Evolutionary conservation across 1,140 invertebrate species (phyloP), one percentile per base, ranked within the genome.

Genomic region (Hyles euphorbiae): DNA sequence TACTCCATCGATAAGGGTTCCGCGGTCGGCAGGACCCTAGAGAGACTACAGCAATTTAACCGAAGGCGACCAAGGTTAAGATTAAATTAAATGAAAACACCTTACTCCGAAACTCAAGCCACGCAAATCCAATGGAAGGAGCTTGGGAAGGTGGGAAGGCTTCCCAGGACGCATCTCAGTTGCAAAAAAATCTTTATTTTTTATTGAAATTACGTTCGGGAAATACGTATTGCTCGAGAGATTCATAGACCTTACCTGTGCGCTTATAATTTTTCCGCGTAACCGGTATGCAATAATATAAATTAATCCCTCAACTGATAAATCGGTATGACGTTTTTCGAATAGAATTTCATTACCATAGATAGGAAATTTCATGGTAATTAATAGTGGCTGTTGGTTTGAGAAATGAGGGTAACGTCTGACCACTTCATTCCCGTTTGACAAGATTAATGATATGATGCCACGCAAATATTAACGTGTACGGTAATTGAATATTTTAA

Each of bases 401-500:
- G 74, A 77, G 70, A 74, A 76, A 79, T 79, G 70, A 75, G 68
- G 68, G 70, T 74, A 75, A 60, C 68, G 66, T 69, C 72, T 77
- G 77, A 79, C 77, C 74, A 65, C 72, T 79, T 74, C 72, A 79
- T 77, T 79, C 68, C 66, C 65, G 63, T 68, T 68, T 69, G 68
- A 63, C 64, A 75, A 70, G 72, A 79, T 79, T 79, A 77, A 79
- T 79, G 68, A 68, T 46, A 43, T 56, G 44, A 64, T 59, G 66
- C 67, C 77, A 79, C 72, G 77, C 74, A 58, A 77, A 53, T 57
- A 60, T 58, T 58, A 66, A 53, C 58, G 55, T 40, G 36, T 40
- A 40, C 36, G 36, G 36, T 40, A 40, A 40, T 40, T 40, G 36
- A 40, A 40, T 40, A 5, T 40, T 40, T 40, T 40, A 22, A 22